A percentile compares a stretch with the other conserved stretches of the same genome.
These are phyloP conservation scores for Zygothrica quintamaculata DNA, from an alignment of 2,888 invertebrate species.

Conservation along the genomic window DNA sequence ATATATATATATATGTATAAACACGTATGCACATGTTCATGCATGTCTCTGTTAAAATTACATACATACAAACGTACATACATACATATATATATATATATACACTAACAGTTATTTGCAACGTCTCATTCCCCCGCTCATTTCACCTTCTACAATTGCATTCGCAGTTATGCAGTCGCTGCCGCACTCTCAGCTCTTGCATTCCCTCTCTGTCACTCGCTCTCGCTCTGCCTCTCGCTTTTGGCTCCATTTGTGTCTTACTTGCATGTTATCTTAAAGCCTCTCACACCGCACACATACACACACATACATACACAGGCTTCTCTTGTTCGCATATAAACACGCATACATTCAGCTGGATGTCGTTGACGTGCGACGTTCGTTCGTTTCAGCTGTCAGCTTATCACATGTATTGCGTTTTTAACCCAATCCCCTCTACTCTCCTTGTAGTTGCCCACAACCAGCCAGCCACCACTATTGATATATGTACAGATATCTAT, in stretches of 20 bases:
- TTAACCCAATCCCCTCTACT: neutral
- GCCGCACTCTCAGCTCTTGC: neutral
- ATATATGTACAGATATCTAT: neutral
- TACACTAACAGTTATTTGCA: constrained; percentile 43
- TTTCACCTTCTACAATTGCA: too few relatives aligned
- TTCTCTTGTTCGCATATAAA: neutral
- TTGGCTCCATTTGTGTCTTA: too few relatives aligned
- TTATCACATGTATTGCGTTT: constrained; percentile 12
- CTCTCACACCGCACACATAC: neutral
- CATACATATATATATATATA: constrained; percentile 2
- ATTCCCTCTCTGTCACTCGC: neutral
- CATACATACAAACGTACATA: constrained; percentile 6
- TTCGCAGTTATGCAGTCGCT: neutral
- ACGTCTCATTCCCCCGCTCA: neutral
- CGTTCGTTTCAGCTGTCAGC: constrained; percentile 29
- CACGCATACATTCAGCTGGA: constrained; percentile 14
- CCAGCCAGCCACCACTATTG: too few relatives aligned
- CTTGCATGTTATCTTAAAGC: neutral
- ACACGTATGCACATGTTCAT: constrained; percentile 1
- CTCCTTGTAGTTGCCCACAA: neutral
- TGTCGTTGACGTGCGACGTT: constrained; percentile 53
- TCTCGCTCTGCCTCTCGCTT: too few relatives aligned
- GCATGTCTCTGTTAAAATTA: constrained; percentile 1
- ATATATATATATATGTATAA: neutral
- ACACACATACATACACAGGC: too few relatives aligned